Evolutionary conservation across 1,140 invertebrate genomes (phyloP).

Genomic region (Piezodorus guildinii): DNA sequence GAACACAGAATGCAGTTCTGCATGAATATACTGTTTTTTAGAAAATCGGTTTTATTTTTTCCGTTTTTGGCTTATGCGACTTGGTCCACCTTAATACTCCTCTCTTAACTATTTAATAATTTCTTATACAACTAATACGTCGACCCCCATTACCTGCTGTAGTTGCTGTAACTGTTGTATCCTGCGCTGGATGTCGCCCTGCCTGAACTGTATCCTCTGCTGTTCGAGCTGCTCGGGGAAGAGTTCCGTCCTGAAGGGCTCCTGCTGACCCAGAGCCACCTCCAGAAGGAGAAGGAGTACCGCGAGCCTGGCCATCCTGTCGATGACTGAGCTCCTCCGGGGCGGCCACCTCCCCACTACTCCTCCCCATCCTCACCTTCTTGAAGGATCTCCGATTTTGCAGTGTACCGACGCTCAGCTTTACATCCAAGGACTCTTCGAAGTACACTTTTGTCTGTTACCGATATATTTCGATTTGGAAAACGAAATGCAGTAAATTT

Average conservation of each 20-base stretch:
- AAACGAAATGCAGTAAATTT: no score
- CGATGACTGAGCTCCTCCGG: not conserved
- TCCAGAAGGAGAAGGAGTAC: not conserved
- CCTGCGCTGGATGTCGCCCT: constrained; percentile 27
- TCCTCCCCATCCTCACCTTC: not conserved
- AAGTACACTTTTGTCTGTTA: no score
- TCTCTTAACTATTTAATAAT: no score
- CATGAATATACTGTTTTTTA: no score
- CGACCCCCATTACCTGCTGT: constrained; percentile 19
- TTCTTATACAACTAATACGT: no score
- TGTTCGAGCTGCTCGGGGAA: constrained; percentile 31
- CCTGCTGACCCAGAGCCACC: constrained; percentile 6
- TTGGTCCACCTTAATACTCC: no score
- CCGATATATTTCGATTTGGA: no score
- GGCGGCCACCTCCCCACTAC: not conserved
- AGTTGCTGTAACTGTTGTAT: constrained; percentile 28
- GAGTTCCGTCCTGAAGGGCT: constrained; percentile 22
- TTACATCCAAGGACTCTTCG: not conserved
- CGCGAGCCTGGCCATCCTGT: not conserved
- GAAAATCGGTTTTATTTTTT: no score
- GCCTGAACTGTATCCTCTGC: constrained; percentile 28
- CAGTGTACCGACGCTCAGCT: not conserved
- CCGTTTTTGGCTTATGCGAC: no score
- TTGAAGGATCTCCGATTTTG: not conserved
- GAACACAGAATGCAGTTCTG: no score